Evolutionary conservation across 2,888 invertebrate species (phyloP).

Genomic region (Drosophila anomelani): DNA sequence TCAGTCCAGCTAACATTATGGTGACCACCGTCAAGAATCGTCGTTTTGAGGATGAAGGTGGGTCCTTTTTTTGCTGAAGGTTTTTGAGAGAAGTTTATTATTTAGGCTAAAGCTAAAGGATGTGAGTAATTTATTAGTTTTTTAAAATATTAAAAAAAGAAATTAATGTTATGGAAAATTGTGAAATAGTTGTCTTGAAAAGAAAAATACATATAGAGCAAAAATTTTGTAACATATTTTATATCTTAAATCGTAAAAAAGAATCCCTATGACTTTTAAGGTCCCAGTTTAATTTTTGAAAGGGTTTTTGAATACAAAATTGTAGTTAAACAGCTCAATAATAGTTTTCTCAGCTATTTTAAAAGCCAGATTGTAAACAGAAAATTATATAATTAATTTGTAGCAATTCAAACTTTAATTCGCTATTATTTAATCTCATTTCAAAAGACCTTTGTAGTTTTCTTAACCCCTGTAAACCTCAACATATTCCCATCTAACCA

Average conservation of each 20-base stretch:
- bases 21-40: conserved; percentile 81
- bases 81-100: no score
- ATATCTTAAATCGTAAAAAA: no score
- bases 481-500: neutral
- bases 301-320: neutral
- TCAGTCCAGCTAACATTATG: neutral
- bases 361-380: no score
- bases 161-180: no score
- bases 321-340: neutral
- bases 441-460: no score
- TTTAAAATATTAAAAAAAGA: neutral
- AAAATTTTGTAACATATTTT: neutral
- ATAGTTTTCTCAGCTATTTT: no score
- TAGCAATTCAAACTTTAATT: neutral
- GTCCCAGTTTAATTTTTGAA: neutral
- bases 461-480: neutral
- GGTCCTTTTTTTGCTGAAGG: neutral
- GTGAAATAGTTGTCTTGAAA: neutral
- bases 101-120: neutral
- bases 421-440: neutral
- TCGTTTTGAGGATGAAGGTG: conserved; percentile 77
- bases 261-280: no score
- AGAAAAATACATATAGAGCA: neutral
- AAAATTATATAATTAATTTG: neutral
- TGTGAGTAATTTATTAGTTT: neutral